phyloP scores from a whole-genome alignment of 1,140 invertebrate genomes.

The Dreissena polymorpha region DNA sequence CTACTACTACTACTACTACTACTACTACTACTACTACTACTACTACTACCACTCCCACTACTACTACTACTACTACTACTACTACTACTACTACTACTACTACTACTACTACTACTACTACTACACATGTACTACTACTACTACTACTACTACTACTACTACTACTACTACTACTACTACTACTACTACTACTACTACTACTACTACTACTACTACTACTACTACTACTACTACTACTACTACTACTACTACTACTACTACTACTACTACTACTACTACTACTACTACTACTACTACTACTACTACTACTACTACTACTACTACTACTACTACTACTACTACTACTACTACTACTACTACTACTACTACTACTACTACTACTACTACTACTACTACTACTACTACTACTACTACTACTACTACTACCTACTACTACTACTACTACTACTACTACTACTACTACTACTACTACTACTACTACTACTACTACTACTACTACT shows the following conservation, averaged over 20 bases:
- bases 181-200: constrained; percentile 58
- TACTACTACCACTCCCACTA: too few species aligned
- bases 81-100: constrained; percentile 55
- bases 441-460: neutral
- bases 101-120: constrained; percentile 59
- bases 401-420: neutral
- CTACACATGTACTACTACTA: too few species aligned
- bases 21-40: too few species aligned
- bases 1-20: constrained; percentile 58
- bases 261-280: neutral
- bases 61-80: constrained; percentile 40
- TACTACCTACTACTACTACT: too few species aligned
- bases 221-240: neutral
- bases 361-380: constrained; percentile 1
- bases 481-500: neutral
- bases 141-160: constrained; percentile 57
- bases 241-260: constrained; percentile 12
- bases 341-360: constrained; percentile 53
- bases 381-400: neutral
- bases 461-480: neutral
- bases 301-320: constrained; percentile 56
- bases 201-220: constrained; percentile 51
- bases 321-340: constrained; percentile 59
- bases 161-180: constrained; percentile 57
- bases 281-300: constrained; percentile 52